These are phyloP conservation scores for Mormyrus hasselquistii DNA, from an alignment of 2,797 vertebrate species.

Conservation along the genomic window DNA sequence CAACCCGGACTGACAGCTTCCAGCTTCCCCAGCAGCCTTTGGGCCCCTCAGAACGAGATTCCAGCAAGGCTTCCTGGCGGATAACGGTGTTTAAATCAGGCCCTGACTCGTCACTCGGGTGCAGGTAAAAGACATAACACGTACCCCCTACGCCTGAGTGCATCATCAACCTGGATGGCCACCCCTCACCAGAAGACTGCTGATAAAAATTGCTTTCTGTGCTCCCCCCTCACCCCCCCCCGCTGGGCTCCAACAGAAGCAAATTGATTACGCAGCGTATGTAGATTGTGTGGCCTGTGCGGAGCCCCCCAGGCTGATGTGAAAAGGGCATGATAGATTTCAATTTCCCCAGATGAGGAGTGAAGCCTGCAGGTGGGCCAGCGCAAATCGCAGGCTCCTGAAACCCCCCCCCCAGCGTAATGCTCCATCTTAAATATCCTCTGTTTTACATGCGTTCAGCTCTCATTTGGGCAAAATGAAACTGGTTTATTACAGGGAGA, in stretches of 20 bases:
- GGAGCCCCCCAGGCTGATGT: conserved; percentile 49
- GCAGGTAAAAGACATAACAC: background rate
- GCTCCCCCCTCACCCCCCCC: conserved; percentile 28
- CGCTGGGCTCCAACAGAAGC: conserved; percentile 44
- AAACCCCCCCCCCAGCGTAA: conserved; percentile 54
- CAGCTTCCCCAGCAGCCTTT: background rate
- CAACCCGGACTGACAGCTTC: background rate
- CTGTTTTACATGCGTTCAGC: conserved; percentile 80
- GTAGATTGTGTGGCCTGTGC: conserved; percentile 61
- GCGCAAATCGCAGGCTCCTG: conserved; percentile 40
- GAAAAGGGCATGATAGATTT: conserved; percentile 69
- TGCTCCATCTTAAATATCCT: conserved; percentile 78
- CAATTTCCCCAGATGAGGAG: conserved; percentile 71
- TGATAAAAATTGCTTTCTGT: conserved; percentile 64
- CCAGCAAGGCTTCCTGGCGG: background rate
- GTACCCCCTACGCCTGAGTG: background rate
- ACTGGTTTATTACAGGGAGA: conserved; percentile 89
- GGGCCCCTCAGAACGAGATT: background rate
- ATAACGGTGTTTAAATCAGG: background rate
- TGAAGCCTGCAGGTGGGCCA: conserved; percentile 47
- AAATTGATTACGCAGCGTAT: conserved; percentile 65
- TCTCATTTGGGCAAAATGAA: conserved; percentile 79
- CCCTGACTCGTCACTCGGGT: background rate
- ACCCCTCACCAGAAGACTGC: conserved; percentile 34
- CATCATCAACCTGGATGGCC: background rate